Evolutionary conservation across 64 coral and sea anemone species (phyloP).

Genomic region (Pachyseris speciosa): DNA sequence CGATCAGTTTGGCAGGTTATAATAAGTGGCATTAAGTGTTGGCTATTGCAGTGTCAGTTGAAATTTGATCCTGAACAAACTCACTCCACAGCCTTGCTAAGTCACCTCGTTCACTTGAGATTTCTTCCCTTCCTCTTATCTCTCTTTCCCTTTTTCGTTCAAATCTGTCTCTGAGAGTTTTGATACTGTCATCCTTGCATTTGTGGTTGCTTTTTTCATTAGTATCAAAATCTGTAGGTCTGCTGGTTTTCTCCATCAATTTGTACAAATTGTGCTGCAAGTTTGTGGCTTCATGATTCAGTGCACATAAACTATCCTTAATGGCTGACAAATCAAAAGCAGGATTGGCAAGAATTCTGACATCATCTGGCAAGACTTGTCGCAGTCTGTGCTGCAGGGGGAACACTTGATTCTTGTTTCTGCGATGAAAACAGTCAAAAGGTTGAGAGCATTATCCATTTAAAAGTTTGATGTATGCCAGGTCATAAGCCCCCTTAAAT

Average conservation of each 20-base stretch:
- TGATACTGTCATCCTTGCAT: neutral
- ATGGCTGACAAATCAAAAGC: neutral
- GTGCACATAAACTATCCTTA: neutral
- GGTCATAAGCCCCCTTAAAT: too few species aligned
- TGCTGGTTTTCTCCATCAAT: neutral
- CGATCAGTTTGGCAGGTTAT: too few species aligned
- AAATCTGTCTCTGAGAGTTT: neutral
- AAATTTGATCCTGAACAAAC: neutral
- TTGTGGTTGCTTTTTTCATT: neutral
- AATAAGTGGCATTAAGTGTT: neutral
- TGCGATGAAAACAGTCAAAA: neutral
- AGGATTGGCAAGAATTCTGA: slow-evolving; percentile 13
- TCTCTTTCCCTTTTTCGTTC: slow-evolving; percentile 15
- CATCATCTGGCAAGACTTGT: slow-evolving; percentile 1
- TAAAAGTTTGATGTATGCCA: too few species aligned
- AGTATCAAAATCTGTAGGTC: neutral
- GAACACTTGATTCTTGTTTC: slow-evolving; percentile 34
- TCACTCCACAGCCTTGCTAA: neutral
- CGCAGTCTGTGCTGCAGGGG: neutral
- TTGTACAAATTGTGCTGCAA: slow-evolving; percentile 8
- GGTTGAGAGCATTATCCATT: neutral
- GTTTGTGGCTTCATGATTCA: slow-evolving; percentile 16
- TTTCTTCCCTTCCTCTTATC: neutral
- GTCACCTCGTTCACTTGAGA: neutral
- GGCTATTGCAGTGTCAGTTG: neutral